A percentile compares a stretch with the other conserved stretches of the same genome.
These are phyloP conservation scores for Proisotoma minuta DNA, from an alignment of 2,888 invertebrate species.

Conservation along the genomic window DNA sequence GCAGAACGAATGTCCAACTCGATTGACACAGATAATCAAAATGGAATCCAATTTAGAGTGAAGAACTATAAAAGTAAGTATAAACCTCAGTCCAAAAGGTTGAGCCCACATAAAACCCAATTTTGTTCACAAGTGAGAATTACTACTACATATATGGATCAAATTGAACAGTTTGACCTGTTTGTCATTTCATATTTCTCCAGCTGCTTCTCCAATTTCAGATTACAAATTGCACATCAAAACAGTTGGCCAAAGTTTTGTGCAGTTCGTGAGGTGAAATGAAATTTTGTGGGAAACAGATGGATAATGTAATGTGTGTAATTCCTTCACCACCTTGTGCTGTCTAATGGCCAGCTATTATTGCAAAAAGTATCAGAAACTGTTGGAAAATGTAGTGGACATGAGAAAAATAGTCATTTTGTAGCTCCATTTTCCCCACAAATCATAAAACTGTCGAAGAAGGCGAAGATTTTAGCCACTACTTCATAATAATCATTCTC, in stretches of 20 bases:
- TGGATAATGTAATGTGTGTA: no score
- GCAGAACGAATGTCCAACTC: no score
- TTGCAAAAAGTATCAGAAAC: no score
- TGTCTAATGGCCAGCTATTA: no score
- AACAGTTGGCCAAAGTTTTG: not conserved
- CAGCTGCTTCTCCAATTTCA: not conserved
- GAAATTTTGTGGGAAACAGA: not conserved
- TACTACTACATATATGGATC: not conserved
- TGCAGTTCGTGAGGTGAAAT: not conserved
- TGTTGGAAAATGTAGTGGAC: no score
- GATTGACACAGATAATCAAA: no score
- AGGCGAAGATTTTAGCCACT: not conserved
- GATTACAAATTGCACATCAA: not conserved
- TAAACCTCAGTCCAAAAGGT: no score
- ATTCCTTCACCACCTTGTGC: no score
- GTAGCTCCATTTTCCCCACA: slow-evolving; percentile 7
- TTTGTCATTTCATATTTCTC: not conserved
- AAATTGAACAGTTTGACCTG: not conserved
- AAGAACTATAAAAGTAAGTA: no score
- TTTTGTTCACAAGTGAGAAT: no score
- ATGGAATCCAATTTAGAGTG: no score
- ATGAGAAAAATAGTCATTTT: not conserved
- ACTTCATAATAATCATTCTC: not conserved
- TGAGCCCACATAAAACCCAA: no score
- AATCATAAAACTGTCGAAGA: slow-evolving; percentile 14